A percentile compares a stretch with the other conserved stretches of the same genome.
Evolutionary conservation across 2,888 invertebrate species (phyloP).

Genomic region (Argyra leucocephala): DNA sequence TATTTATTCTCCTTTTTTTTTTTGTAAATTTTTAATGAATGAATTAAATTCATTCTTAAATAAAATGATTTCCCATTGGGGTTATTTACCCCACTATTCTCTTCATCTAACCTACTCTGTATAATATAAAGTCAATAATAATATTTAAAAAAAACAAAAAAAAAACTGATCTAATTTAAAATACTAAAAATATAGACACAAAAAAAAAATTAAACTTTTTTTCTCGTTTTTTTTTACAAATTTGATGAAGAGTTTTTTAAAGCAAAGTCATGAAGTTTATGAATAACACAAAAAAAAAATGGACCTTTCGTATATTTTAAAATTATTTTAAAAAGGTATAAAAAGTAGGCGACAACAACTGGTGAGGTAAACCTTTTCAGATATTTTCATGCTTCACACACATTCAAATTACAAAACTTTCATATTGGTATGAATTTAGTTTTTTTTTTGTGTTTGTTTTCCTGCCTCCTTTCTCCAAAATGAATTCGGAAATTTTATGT

Average conservation of each 20-base stretch:
- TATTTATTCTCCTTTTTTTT: neutral
- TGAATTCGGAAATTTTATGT: neutral
- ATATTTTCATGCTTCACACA: constrained; percentile 3
- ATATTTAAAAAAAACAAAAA: neutral
- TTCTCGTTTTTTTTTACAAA: neutral
- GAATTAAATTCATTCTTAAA: constrained; percentile 1
- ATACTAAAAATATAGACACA: too few species aligned
- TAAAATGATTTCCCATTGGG: neutral
- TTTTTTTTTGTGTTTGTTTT: too few species aligned
- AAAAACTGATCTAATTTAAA: neutral
- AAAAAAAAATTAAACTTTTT: neutral
- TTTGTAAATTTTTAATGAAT: neutral
- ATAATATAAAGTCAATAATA: neutral
- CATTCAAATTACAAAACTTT: neutral
- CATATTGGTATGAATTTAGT: too few species aligned
- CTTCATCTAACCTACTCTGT: neutral
- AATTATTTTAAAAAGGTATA: neutral
- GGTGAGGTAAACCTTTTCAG: neutral
- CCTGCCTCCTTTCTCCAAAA: neutral
- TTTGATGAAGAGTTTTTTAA: neutral
- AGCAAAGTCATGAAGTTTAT: neutral
- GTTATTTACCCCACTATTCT: neutral
- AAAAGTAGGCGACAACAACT: constrained; percentile 1
- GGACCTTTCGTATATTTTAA: neutral
- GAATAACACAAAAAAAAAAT: neutral